These are phyloP conservation scores for Candoia aspera DNA, from an alignment of 2,113 vertebrate species.

Conservation along the genomic window DNA sequence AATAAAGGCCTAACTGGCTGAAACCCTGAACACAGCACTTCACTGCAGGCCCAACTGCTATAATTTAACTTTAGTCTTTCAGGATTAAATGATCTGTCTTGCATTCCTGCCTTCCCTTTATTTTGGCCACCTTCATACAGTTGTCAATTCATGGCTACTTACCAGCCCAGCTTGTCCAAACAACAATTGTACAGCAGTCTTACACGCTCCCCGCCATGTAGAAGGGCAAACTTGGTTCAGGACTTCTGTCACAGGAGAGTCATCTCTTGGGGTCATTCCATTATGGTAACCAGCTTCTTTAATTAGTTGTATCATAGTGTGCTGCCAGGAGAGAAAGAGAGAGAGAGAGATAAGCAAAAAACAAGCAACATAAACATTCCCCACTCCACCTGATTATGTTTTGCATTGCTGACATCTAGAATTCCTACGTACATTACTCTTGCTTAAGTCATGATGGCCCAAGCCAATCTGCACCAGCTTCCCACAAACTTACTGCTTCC, in stretches of 20 bases:
- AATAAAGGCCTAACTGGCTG: background rate
- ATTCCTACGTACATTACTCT: background rate
- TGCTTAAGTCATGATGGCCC: background rate
- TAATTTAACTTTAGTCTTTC: background rate
- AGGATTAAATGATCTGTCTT: too few relatives aligned
- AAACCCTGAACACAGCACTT: background rate
- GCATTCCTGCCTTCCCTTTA: background rate
- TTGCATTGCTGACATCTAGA: background rate
- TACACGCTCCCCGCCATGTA: conserved; percentile 96
- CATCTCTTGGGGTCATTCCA: conserved; percentile 85
- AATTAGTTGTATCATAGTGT: conserved; percentile 93
- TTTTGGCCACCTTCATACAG: background rate
- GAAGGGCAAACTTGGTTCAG: conserved; percentile 98
- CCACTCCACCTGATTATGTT: too few relatives aligned
- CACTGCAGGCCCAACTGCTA: background rate
- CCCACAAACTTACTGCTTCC: background rate
- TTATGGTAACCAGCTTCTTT: conserved; percentile 93
- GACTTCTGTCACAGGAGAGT: conserved; percentile 92
- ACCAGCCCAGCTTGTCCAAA: conserved; percentile 98
- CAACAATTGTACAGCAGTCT: conserved; percentile 95
- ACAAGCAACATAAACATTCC: background rate
- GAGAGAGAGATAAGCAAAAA: background rate
- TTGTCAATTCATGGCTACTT: conserved; percentile 61
- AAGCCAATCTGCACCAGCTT: background rate
- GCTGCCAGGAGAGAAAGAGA: conserved; percentile 68